These are phyloP conservation scores for Ectropis grisescens DNA, from an alignment of 1,140 invertebrate genomes.

Conservation along the genomic window DNA sequence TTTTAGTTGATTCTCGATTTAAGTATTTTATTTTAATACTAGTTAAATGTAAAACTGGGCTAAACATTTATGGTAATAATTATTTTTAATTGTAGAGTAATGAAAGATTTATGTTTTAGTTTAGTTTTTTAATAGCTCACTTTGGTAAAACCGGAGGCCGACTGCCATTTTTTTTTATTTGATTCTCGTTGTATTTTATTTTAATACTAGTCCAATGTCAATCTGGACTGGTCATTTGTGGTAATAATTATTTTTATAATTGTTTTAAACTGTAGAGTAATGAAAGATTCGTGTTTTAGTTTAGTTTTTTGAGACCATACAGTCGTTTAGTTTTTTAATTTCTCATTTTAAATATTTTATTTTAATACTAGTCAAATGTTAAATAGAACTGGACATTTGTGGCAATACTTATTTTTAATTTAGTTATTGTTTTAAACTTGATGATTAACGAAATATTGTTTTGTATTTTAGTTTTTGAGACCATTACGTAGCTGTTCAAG, in stretches of 20 bases:
- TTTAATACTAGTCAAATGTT: constrained; percentile 2
- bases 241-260: neutral
- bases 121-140: neutral
- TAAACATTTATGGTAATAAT: neutral
- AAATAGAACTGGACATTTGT: constrained; percentile 5
- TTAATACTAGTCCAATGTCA: neutral
- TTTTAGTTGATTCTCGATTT: too few species aligned
- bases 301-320: neutral
- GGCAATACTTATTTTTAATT: constrained; percentile 4
- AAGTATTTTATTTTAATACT: too few species aligned
- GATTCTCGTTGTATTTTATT: neutral
- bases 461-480: too few species aligned
- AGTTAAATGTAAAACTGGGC: too few species aligned
- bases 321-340: too few species aligned
- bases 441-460: too few species aligned
- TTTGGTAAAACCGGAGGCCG: too few species aligned
- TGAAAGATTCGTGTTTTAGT: neutral
- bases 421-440: constrained; percentile 1
- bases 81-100: neutral
- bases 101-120: neutral
- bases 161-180: neutral
- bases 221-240: neutral
- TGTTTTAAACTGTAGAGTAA: neutral
- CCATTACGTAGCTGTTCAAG: neutral
- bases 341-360: too few species aligned